Base-by-base conservation (phyloP, 2,113 vertebrate species). In the Alethe diademata region DNA sequence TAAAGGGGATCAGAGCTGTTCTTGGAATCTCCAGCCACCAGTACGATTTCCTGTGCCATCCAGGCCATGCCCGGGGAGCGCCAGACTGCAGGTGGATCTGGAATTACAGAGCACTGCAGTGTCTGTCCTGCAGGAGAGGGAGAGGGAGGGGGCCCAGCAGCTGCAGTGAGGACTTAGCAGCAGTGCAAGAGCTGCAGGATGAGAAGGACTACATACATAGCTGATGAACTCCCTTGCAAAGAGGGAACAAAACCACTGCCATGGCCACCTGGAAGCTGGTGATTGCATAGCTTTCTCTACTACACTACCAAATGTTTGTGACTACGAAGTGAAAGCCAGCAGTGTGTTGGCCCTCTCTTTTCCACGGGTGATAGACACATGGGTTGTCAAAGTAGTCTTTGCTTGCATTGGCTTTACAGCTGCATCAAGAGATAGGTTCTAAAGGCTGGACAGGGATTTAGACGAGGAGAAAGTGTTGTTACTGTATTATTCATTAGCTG, bases 401-500 rank as follows among this genome's bases (percentile, higher is more conserved):
- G 3, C 9, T 72, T 72, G 35, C 67, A 40, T 14, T 76, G 36
- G n/a, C 58, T 93, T 92, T 88, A 28, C 66, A 88, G 23, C 15
- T 79, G 33, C 76, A 91, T 70, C 31, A 42, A 33, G 78, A 86
- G 36, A 19, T 47, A 47, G 33, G 33, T 69, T 90, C 23, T 69
- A 57, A 75, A 92, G 58, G n/a, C 45, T 88, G 57, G 45, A 61
- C 36, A 11, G 58, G 45, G 78, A 76, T 93, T 83, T 90, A 76
- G 50, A 70, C 11, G 20, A 87, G 31, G 50, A 86, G 45, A 54
- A 83, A 19, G 22, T 57, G 50, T 70, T 91, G 35, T 56, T 84
- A 43, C 65, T 67, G 12, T 74, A 43, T 78, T 84, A 81, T 67
- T 91, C 65, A 64, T 91, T 78, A 88, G 69, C 33, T 93, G 72